Conservation (phyloP, 2,113 vertebrate species). For the Hydropotes inermis region DNA sequence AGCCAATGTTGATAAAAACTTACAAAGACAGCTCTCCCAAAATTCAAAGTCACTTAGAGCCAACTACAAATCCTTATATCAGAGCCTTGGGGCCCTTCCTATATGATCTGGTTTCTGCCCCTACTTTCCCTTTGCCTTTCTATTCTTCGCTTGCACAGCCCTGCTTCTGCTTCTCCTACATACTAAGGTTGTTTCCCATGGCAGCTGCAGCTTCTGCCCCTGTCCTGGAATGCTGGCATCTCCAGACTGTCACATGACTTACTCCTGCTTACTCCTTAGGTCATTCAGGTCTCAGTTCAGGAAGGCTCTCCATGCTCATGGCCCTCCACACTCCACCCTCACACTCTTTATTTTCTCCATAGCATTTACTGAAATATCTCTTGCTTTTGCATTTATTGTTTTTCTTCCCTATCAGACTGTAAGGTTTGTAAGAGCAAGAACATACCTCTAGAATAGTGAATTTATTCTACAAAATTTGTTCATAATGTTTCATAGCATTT, state of each 20-base stretch:
- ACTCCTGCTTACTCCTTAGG: neutral
- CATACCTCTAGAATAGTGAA: neutral
- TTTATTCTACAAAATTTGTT: neutral
- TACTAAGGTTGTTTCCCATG: neutral
- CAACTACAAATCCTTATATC: neutral
- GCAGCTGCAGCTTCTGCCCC: neutral
- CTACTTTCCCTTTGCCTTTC: neutral
- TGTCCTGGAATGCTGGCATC: neutral
- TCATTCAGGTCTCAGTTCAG: neutral
- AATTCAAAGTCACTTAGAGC: neutral
- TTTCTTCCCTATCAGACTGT: neutral
- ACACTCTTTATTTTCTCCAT: neutral
- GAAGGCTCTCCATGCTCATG: neutral
- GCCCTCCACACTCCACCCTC: neutral
- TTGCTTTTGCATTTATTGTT: neutral
- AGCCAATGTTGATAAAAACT: neutral
- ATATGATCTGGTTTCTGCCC: neutral
- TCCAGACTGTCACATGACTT: neutral
- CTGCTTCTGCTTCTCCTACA: neutral
- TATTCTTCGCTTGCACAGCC: neutral
- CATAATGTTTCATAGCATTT: neutral
- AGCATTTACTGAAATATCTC: neutral
- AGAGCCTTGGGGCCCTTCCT: too few relatives aligned
- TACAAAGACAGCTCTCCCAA: neutral
- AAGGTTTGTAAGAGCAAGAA: constrained; percentile 12